Percentiles rank a stretch among this genome's conserved stretches.
phyloP scores from a whole-genome alignment of 2,113 vertebrate genomes.

The Halcyon malimbica region DNA sequence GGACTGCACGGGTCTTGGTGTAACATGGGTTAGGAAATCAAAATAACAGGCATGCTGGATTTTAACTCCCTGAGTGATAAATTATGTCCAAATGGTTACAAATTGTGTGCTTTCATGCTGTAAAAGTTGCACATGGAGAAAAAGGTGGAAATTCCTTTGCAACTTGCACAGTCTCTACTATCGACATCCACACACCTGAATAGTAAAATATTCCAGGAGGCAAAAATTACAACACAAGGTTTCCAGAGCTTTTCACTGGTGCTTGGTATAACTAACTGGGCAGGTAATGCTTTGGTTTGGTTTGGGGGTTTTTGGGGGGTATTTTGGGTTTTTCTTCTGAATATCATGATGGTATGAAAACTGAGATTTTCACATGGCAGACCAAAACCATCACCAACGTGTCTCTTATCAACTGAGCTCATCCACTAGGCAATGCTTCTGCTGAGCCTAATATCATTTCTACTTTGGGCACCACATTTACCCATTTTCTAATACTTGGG shows the following conservation, averaged over 20 bases:
- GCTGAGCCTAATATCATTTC: not conserved
- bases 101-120: not conserved
- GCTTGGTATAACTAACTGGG: not conserved
- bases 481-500: not conserved
- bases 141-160: not conserved
- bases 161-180: not conserved
- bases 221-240: not conserved
- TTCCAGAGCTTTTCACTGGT: not conserved
- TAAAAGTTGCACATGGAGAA: not conserved
- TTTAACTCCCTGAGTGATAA: not conserved
- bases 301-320: too few species aligned
- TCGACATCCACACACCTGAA: not conserved
- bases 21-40: not conserved
- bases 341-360: not conserved
- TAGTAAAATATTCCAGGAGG: not conserved
- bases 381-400: not conserved
- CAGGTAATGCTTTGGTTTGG: not conserved
- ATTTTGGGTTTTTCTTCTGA: not conserved
- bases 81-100: not conserved
- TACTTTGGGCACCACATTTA: not conserved
- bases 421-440: not conserved
- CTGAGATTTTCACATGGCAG: not conserved
- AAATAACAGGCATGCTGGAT: not conserved
- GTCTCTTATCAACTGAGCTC: not conserved
- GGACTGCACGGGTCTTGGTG: not conserved